Evolutionary conservation across 2,113 vertebrate genomes (phyloP).

Genomic region (Otis tarda): DNA sequence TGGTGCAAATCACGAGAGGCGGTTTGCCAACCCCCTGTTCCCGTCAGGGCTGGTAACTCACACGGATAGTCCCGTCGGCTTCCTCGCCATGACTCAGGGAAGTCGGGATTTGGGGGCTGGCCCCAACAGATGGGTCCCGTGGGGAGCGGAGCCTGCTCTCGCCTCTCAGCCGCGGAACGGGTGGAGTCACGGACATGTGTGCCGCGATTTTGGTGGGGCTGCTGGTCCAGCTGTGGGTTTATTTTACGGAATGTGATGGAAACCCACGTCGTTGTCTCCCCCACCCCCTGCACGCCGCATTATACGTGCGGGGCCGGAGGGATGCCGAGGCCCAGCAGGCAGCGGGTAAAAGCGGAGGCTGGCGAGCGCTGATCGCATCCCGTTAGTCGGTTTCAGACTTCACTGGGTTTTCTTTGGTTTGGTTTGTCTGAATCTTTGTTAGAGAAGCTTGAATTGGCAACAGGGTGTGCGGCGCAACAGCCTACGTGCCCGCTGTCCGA

Average conservation of each 20-base stretch:
- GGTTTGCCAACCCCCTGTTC: fast-evolving
- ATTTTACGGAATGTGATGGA: fast-evolving
- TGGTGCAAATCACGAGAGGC: background rate
- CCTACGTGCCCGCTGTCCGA: background rate
- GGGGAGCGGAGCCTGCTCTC: background rate
- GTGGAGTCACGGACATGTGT: fast-evolving
- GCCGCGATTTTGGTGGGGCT: fast-evolving
- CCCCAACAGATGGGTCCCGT: fast-evolving
- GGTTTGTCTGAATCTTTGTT: constrained; percentile 62
- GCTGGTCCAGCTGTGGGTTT: background rate
- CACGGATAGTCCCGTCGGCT: fast-evolving
- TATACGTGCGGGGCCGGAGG: background rate
- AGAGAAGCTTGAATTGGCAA: constrained; percentile 47
- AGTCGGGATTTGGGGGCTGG: fast-evolving
- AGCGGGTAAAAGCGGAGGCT: constrained; percentile 46
- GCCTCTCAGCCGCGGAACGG: fast-evolving
- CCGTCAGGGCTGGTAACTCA: fast-evolving
- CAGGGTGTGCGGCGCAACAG: background rate
- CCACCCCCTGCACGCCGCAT: background rate
- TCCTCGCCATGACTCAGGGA: fast-evolving
- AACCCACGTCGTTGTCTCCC: background rate
- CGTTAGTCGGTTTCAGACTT: constrained; percentile 67
- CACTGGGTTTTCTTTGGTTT: constrained; percentile 53
- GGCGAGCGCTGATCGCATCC: constrained; percentile 50
- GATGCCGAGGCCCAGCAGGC: background rate